Base-by-base conservation (phyloP, 2,797 vertebrate species). In the Discoglossus pictus region DNA sequence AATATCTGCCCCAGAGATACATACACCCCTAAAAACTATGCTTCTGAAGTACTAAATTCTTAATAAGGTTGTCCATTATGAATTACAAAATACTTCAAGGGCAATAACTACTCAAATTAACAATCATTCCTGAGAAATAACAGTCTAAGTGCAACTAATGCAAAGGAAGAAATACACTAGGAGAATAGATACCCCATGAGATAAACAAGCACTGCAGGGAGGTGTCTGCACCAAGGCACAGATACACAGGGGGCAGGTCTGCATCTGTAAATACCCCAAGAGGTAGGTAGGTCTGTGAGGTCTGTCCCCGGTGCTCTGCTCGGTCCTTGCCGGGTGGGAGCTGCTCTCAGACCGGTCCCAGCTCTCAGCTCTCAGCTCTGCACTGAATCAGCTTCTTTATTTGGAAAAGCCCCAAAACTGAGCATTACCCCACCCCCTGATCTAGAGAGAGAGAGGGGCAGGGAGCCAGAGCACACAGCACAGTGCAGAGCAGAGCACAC, bases 321-420 rank as follows among this genome's bases (percentile, higher is more conserved):
- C 24, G 17, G 16, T 44, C 8, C n/a, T 4, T 15, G 2, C 11
- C 31, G 18, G 18, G 52, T 38, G 34, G 17, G 34, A 38, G 17
- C 48, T 31, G 56, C 43, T 36, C n/a, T 5, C 6, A 18, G 42
- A 13, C 56, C 27, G 48, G 40, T 16, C 59, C 15, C 39, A 8
- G 25, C 46, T 61, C 15, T 36, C 34, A 18, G 54, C 61, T 18
- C 39, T 62, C 67, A 34, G 40, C 39, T 59, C 65, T 10, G 48
- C 66, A 61, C 67, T 62, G 67, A 69, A 47, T 69, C 67, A 54
- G 67, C 67, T 55, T 44, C 67, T 62, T 69, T 69, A 62, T 69
- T 31, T 69, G 67, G 67, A 69, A 55, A 34, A 54, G 50, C 50
- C 58, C 67, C 67, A 69, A 62, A 62, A 55, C 35, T 44, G 51